Percentiles rank a stretch among this genome's conserved stretches.
phyloP scores from a whole-genome alignment of 2,797 vertebrate species.

The Onychomys torridus region DNA sequence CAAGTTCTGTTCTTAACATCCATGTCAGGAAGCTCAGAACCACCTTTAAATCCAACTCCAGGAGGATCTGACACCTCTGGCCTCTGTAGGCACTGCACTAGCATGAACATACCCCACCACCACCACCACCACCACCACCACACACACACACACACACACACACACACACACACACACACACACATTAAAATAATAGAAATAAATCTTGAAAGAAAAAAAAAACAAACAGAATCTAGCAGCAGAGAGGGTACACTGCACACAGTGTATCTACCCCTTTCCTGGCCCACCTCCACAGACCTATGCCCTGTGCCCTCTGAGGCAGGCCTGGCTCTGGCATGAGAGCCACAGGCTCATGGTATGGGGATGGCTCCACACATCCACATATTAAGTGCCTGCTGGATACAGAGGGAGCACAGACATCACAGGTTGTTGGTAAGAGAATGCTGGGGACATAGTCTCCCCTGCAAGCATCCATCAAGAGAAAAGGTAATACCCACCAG shows the following conservation, averaged over 20 bases:
- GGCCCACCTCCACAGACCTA: background rate
- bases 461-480: background rate
- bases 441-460: background rate
- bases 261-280: background rate
- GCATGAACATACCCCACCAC: background rate
- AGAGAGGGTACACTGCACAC: background rate
- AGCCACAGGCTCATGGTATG: background rate
- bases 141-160: no score
- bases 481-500: background rate
- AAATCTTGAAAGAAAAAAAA: background rate
- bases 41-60: background rate
- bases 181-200: background rate
- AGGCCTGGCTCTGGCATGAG: background rate
- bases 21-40: background rate
- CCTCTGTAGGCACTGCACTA: background rate
- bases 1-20: background rate
- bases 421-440: background rate
- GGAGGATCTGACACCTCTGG: background rate
- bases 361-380: background rate
- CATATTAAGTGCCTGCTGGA: background rate
- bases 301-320: background rate
- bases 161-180: background rate
- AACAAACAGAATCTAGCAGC: background rate
- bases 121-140: no score
- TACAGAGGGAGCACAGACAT: background rate